Conservation (phyloP, 2,113 vertebrate genomes). For the Octodon degus region DNA sequence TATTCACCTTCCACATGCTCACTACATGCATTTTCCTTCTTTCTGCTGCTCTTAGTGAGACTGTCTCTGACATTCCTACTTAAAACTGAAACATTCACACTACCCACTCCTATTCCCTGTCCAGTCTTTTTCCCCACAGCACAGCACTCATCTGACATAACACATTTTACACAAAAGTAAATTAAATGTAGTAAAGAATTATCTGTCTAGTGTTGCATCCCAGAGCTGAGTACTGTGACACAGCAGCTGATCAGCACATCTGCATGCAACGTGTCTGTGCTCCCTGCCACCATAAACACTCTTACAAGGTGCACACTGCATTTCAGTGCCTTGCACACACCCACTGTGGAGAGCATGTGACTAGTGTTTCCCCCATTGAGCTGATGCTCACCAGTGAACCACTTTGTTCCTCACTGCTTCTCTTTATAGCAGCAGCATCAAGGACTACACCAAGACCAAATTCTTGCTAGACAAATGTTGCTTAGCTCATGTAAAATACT, state of each 20-base stretch:
- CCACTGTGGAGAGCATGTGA: not conserved
- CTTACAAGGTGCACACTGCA: not conserved
- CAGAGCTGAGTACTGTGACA: not conserved
- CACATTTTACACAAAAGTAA: not conserved
- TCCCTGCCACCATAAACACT: not conserved
- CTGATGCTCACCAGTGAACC: not conserved
- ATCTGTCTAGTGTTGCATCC: not conserved
- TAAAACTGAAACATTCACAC: not conserved
- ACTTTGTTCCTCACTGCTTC: not conserved
- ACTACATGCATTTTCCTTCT: not conserved
- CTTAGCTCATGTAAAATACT: not conserved
- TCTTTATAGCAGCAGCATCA: not conserved
- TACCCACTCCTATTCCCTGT: not conserved
- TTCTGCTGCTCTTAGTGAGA: not conserved
- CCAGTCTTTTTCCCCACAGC: not conserved
- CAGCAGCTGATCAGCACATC: not conserved
- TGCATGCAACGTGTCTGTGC: not conserved
- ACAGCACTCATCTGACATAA: not conserved
- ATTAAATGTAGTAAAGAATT: not conserved
- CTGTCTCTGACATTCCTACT: not conserved
- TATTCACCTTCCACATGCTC: too few relatives aligned
- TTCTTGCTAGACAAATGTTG: not conserved
- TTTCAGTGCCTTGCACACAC: not conserved
- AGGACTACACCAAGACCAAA: not conserved
- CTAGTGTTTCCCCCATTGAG: not conserved